These are phyloP conservation scores for Drosophila histrio DNA, from an alignment of 2,888 invertebrate genomes.

Conservation along the genomic window DNA sequence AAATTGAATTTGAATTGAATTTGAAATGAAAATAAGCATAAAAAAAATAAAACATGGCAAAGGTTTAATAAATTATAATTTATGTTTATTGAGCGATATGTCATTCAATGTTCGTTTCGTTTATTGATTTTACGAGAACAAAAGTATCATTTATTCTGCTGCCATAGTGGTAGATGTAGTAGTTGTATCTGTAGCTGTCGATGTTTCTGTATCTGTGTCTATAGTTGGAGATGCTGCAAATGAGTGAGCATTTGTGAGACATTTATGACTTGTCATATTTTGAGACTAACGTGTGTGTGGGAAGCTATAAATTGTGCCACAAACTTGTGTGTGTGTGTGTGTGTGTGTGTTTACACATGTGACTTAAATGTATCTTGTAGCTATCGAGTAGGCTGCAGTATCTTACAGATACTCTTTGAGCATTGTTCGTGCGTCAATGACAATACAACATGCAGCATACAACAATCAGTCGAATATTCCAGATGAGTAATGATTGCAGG, in stretches of 20 bases:
- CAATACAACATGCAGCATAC: slow-evolving; percentile 42
- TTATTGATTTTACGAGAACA: slow-evolving; percentile 60
- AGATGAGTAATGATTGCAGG: slow-evolving; percentile 76
- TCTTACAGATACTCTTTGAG: slow-evolving; percentile 30
- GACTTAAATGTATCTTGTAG: slow-evolving; percentile 42
- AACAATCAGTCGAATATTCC: slow-evolving; percentile 40
- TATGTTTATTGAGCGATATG: slow-evolving; percentile 78
- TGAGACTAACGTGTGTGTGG: slow-evolving; percentile 59
- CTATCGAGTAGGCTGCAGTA: slow-evolving; percentile 40
- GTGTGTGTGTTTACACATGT: slow-evolving; percentile 34
- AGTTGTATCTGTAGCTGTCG: slow-evolving; percentile 16
- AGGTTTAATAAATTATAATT: slow-evolving; percentile 77
- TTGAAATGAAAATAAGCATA: slow-evolving; percentile 34
- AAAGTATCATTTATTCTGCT: slow-evolving; percentile 39
- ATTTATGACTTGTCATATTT: slow-evolving; percentile 78
- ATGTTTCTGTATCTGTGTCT: slow-evolving; percentile 27
- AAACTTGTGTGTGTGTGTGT: slow-evolving; percentile 19
- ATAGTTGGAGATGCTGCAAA: slow-evolving; percentile 43
- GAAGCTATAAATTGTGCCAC: slow-evolving; percentile 70
- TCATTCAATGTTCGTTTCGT: slow-evolving; percentile 54
- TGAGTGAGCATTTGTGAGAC: slow-evolving; percentile 55
- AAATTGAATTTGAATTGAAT: slow-evolving; percentile 34
- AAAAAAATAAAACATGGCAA: slow-evolving; percentile 47
- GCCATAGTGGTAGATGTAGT: slow-evolving; percentile 1
- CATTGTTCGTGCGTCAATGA: slow-evolving; percentile 68